These are phyloP conservation scores for Strigops habroptila DNA, from an alignment of 2,113 vertebrate species.

Conservation along the genomic window DNA sequence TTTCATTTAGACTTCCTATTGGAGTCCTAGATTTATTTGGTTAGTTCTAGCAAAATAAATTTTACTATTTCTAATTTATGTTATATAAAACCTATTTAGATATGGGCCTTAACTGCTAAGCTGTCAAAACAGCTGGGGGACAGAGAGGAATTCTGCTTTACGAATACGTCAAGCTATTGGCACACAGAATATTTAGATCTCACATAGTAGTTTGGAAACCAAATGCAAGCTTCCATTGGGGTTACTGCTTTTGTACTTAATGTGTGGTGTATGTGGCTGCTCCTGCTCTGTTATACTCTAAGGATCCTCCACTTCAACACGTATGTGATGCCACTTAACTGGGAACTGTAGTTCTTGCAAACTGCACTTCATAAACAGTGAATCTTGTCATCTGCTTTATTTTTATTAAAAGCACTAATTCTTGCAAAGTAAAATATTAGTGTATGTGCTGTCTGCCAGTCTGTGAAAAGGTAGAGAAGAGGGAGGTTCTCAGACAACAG, in stretches of 20 bases:
- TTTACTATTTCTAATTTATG: not conserved
- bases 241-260: not conserved
- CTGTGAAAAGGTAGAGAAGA: not conserved
- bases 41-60: not conserved
- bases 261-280: not conserved
- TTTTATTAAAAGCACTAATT: not conserved
- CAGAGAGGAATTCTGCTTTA: not conserved
- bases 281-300: not conserved
- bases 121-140: not conserved
- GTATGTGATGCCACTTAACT: not conserved
- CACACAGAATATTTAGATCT: not conserved
- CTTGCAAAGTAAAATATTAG: not conserved
- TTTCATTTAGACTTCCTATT: not conserved
- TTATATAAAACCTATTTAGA: not conserved
- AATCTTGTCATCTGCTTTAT: not conserved
- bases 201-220: not conserved
- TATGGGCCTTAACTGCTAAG: not conserved
- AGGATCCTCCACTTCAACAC: not conserved
- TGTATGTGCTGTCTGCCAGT: not conserved
- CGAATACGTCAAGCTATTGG: not conserved
- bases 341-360: not conserved
- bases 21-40: not conserved
- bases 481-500: not conserved
- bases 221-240: not conserved
- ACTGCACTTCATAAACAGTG: not conserved